These are phyloP conservation scores for Alligator sinensis DNA, from an alignment of 2,113 vertebrate species.

Conservation along the genomic window DNA sequence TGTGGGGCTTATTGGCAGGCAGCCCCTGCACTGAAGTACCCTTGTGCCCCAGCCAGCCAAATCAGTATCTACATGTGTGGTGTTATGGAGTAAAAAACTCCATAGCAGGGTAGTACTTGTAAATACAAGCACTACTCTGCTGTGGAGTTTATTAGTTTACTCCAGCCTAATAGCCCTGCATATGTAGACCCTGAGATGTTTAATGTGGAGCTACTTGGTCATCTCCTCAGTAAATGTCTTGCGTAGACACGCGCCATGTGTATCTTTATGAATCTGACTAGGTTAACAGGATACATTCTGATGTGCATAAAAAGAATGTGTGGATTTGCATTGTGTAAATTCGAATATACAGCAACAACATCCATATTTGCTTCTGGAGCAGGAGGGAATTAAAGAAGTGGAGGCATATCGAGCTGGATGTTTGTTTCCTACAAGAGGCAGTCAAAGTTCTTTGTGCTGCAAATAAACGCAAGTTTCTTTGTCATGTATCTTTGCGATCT, in stretches of 20 bases:
- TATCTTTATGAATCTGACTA: neutral
- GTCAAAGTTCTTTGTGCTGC: neutral
- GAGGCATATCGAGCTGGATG: neutral
- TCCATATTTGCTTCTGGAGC: neutral
- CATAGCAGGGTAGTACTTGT: too few species aligned
- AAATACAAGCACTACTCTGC: too few species aligned
- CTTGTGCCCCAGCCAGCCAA: too few species aligned
- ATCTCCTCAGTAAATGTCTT: too few species aligned
- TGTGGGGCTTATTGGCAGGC: too few species aligned
- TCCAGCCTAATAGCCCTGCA: too few species aligned
- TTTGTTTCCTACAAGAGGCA: neutral
- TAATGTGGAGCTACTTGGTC: too few species aligned
- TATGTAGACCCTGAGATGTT: too few species aligned
- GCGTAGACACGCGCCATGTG: neutral
- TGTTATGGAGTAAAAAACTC: too few species aligned
- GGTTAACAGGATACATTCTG: neutral
- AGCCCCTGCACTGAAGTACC: too few species aligned
- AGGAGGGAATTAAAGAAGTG: neutral
- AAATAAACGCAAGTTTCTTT: neutral
- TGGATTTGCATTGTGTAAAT: neutral
- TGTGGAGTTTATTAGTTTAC: too few species aligned
- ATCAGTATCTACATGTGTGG: too few species aligned
- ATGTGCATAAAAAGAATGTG: neutral
- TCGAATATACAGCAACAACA: neutral
- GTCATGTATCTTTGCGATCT: neutral